Evolutionary conservation across 2,113 vertebrate species (phyloP).

Genomic region (Lathamus discolor): DNA sequence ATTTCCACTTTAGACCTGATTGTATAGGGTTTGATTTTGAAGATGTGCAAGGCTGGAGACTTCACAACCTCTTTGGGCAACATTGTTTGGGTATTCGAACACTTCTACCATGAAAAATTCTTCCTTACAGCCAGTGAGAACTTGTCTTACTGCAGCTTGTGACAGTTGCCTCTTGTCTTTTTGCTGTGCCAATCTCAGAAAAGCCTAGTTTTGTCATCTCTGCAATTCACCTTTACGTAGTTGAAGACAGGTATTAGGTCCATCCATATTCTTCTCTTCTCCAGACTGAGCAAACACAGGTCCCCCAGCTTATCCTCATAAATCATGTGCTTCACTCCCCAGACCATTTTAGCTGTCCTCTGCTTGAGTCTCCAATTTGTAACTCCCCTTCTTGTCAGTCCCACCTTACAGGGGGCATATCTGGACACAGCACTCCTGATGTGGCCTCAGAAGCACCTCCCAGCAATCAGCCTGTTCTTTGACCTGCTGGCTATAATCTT

Average conservation of each 20-base stretch:
- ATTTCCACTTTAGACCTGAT: background rate
- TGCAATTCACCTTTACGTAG: background rate
- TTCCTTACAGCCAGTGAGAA: background rate
- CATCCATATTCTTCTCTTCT: background rate
- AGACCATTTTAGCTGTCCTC: background rate
- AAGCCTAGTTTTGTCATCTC: background rate
- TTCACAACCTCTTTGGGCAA: background rate
- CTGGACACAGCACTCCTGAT: background rate
- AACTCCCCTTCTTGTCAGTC: background rate
- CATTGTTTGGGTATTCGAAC: fast-evolving
- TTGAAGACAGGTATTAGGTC: background rate
- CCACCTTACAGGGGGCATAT: background rate
- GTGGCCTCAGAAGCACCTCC: background rate
- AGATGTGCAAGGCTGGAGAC: background rate
- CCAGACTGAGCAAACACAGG: background rate
- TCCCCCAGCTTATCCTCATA: background rate
- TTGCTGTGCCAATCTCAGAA: background rate
- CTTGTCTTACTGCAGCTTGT: background rate
- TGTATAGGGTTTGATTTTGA: background rate
- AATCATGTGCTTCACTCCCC: background rate
- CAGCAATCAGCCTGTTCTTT: background rate
- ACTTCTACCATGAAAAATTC: background rate
- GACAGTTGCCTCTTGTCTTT: background rate
- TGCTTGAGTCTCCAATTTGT: background rate
- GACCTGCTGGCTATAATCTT: background rate